phyloP scores from a whole-genome alignment of 2,888 invertebrate genomes.

The Hermaeophaga mercurialis region DNA sequence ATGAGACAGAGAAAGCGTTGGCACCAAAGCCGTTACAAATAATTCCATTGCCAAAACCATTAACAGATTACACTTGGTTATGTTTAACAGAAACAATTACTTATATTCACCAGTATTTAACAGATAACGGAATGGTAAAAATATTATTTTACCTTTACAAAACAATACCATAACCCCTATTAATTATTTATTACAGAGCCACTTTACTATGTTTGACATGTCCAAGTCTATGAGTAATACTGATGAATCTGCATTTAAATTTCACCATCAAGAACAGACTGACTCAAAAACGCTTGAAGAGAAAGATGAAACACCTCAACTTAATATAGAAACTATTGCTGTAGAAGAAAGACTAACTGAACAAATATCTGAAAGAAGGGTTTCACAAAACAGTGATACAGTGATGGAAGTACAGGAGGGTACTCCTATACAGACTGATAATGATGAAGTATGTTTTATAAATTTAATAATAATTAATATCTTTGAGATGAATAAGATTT shows the following conservation, averaged over 20 bases:
- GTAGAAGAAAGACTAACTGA: conserved; percentile 54
- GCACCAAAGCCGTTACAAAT: conserved; percentile 61
- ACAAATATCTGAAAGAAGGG: conserved; percentile 47
- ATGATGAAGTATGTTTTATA: conserved; percentile 50
- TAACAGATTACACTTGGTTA: conserved; percentile 67
- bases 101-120: conserved; percentile 68
- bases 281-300: conserved; percentile 36
- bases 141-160: neutral
- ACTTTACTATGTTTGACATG: conserved; percentile 55
- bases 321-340: conserved; percentile 14
- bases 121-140: conserved; percentile 61
- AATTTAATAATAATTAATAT: no score
- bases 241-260: conserved; percentile 25
- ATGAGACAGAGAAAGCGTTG: conserved; percentile 62
- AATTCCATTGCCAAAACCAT: conserved; percentile 64
- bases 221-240: conserved; percentile 53
- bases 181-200: conserved; percentile 48
- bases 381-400: conserved; percentile 53
- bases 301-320: conserved; percentile 55
- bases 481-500: neutral
- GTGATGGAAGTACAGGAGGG: conserved; percentile 46
- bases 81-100: conserved; percentile 70
- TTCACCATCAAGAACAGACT: conserved; percentile 48
- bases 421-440: conserved; percentile 53
- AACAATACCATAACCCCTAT: no score